phyloP scores from a whole-genome alignment of 2,113 vertebrate species.

The Coregonus clupeaformis region DNA sequence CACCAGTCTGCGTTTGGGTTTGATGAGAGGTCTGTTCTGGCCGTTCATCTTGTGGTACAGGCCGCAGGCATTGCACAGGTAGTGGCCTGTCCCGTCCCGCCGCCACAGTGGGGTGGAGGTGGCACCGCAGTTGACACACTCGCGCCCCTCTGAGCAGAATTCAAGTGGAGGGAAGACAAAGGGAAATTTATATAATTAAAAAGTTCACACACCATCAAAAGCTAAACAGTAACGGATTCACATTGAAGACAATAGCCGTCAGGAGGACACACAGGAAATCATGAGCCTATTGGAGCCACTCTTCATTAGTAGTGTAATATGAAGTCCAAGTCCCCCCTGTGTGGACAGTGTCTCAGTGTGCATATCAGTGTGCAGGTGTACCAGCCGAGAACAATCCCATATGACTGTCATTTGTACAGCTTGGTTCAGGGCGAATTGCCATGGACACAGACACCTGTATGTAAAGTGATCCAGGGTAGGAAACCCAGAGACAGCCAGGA shows the following conservation, averaged over 20 bases:
- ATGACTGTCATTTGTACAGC: constrained; percentile 20
- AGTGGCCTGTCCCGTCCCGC: constrained; percentile 96
- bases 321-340: constrained; percentile 43
- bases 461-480: constrained; percentile 63
- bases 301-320: constrained; percentile 35
- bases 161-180: constrained; percentile 62
- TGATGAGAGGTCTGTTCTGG: constrained; percentile 98
- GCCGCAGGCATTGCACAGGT: constrained; percentile 99
- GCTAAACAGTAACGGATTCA: constrained; percentile 7
- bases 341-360: neutral
- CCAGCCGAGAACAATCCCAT: constrained; percentile 24
- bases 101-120: constrained; percentile 98
- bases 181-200: constrained; percentile 80
- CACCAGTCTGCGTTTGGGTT: constrained; percentile 98
- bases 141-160: constrained; percentile 93
- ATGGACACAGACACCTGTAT: constrained; percentile 65
- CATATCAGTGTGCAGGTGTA: constrained; percentile 18
- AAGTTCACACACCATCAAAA: constrained; percentile 53
- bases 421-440: constrained; percentile 35
- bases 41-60: constrained; percentile 99
- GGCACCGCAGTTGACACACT: constrained; percentile 98
- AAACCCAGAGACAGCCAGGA: constrained; percentile 57
- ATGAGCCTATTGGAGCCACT: too few species aligned
- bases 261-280: neutral
- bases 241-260: too few species aligned